Base-by-base conservation (phyloP, 2,888 invertebrate species). In the Aethes cnicana region DNA sequence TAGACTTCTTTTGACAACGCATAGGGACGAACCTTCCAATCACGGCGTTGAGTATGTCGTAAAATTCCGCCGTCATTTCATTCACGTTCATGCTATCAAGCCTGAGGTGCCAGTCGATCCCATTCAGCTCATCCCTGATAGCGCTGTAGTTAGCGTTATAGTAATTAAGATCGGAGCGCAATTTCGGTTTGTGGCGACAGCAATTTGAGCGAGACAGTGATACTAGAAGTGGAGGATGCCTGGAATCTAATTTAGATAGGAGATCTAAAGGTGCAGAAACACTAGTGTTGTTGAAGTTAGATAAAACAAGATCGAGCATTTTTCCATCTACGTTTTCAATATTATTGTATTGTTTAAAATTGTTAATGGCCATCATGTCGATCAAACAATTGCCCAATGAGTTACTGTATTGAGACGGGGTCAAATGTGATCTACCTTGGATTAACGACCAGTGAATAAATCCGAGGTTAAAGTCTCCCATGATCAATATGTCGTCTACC, bases 231-330 rank as follows among this genome's bases (percentile, higher is more conserved):
- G 23, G 23, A 17, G 62, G 58, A 42, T 61, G 61, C 14, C 42
- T 30, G 3, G 3, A 17, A 26, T 61, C 55, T 4, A 47, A 20
- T 43, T 53, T 59, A 25, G 50, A 54, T 12, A 62, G 25, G 1
- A 42, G 4, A 11, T 58, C 44, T 1, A 18, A 8, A 9, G 53
- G 28, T 28, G 41, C 26, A 1, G 5, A 9, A 1, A 62, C 50
- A 2, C 17, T 8, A 2, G 23, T 16, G 20, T 37, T 35, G 3
- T 11, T 3, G 1, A 43, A 14, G 25, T 55, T 50, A 8, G 47
- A 54, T 3, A 59, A 18, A 7, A 58, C 53, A n/a, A 58, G 30
- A n/a, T 61, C 61, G 2, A 58, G 21, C 17, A 50, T 25, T 49
- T 32, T 54, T 20, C 23, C 30, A 12, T 57, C 46, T n/a, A 20